Evolutionary conservation across 2,113 vertebrate genomes (phyloP).

Genomic region (Heptranchias perlo): DNA sequence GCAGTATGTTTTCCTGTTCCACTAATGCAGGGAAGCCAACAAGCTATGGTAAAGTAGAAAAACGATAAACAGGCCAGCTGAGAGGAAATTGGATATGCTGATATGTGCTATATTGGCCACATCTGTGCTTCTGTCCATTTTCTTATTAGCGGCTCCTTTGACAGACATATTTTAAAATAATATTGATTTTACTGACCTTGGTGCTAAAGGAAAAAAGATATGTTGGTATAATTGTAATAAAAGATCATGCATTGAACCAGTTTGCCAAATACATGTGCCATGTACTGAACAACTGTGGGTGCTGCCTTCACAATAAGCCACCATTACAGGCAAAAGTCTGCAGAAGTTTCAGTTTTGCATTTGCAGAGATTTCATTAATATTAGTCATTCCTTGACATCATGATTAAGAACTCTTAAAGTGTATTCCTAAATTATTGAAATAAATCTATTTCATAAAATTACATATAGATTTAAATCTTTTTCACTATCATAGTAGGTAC

Average conservation of each 20-base stretch:
- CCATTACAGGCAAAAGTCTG: neutral
- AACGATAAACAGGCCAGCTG: slow-evolving; percentile 58
- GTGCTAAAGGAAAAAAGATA: slow-evolving; percentile 66
- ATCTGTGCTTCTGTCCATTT: slow-evolving; percentile 73
- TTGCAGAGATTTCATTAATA: neutral
- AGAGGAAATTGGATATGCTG: slow-evolving; percentile 53
- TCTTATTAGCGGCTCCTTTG: slow-evolving; percentile 74
- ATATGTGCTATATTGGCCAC: slow-evolving; percentile 65
- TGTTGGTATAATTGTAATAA: slow-evolving; percentile 76
- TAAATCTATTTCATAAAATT: neutral
- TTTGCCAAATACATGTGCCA: neutral
- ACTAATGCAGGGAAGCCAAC: neutral
- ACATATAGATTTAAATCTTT: neutral
- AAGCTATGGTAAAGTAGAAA: slow-evolving; percentile 35
- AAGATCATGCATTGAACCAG: slow-evolving; percentile 38
- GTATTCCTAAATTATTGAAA: neutral
- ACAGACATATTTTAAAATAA: slow-evolving; percentile 77
- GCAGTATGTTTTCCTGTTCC: neutral
- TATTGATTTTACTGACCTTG: slow-evolving; percentile 67
- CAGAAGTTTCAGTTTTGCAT: neutral
- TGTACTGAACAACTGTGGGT: neutral
- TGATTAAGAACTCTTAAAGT: neutral
- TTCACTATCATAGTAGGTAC: too few relatives aligned
- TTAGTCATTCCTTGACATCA: neutral
- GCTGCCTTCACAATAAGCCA: neutral